phyloP scores from a whole-genome alignment of 1,140 invertebrate genomes.

The Hormaphis cornu region DNA sequence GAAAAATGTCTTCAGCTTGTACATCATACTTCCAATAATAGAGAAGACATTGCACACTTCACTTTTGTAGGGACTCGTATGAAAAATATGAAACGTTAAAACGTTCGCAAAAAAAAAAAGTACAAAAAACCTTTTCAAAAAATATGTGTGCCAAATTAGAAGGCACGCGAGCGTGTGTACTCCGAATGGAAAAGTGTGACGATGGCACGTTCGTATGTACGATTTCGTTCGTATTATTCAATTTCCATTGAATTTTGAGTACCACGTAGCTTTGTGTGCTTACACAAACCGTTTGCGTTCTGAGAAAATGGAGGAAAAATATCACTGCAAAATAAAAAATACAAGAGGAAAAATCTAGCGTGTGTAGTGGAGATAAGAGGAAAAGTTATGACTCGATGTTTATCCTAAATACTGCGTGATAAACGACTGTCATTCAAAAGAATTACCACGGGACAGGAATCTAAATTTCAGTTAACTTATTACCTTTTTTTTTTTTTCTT shows the following conservation, averaged over 20 bases:
- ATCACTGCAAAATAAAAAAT: background rate
- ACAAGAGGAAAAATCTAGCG: background rate
- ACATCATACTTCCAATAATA: too few species aligned
- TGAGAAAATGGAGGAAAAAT: background rate
- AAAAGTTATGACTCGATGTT: background rate
- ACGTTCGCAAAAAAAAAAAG: too few species aligned
- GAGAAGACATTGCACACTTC: too few species aligned
- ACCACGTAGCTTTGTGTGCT: background rate
- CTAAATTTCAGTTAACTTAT: background rate
- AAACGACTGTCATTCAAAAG: background rate
- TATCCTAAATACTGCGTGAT: background rate
- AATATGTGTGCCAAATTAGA: background rate
- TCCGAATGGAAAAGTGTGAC: background rate
- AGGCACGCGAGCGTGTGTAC: background rate
- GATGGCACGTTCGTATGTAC: background rate
- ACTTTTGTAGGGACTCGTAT: too few species aligned
- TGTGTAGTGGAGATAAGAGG: background rate
- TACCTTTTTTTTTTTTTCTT: background rate
- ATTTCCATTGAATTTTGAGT: slow-evolving; percentile 1
- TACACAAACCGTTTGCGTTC: background rate
- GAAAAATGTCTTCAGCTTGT: too few species aligned
- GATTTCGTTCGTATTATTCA: slow-evolving; percentile 26
- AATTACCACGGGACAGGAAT: too few species aligned
- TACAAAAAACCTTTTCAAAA: background rate
- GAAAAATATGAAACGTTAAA: too few species aligned